Evolutionary conservation across 2,888 invertebrate species (phyloP).

Genomic region (Trichopoda pennipes): DNA sequence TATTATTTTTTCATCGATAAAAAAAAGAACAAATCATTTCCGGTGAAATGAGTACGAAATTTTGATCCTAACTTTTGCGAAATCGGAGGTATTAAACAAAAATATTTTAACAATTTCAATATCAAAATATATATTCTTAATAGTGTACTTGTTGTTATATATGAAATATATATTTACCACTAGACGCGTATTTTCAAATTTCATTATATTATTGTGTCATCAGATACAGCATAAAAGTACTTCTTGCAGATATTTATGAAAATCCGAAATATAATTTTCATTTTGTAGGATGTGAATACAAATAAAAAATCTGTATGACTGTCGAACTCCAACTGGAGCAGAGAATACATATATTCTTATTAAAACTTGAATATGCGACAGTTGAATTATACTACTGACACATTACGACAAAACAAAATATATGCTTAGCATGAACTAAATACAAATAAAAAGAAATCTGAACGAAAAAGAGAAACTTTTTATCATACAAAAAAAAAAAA

Average conservation of each 20-base stretch:
- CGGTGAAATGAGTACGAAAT: too few relatives aligned
- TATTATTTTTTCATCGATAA: too few relatives aligned
- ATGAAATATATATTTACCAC: background rate
- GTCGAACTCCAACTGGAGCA: background rate
- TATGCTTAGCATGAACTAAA: conserved; percentile 39
- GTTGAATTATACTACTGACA: conserved; percentile 75
- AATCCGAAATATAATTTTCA: background rate
- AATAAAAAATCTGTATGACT: background rate
- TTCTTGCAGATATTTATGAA: background rate
- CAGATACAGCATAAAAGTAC: background rate
- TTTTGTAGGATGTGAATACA: background rate
- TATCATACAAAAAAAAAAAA: conserved; percentile 5
- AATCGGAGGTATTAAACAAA: too few relatives aligned
- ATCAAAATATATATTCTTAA: background rate
- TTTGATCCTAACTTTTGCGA: too few relatives aligned
- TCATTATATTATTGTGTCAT: background rate
- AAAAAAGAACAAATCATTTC: too few relatives aligned
- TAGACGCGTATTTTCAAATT: background rate
- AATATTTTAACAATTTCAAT: too few relatives aligned
- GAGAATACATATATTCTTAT: conserved; percentile 37
- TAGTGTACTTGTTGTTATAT: background rate
- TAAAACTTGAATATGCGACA: conserved; percentile 77
- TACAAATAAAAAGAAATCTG: conserved; percentile 23
- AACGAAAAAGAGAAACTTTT: background rate
- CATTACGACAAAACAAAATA: conserved; percentile 76